Percentiles rank a stretch among this genome's conserved stretches.
phyloP scores from a whole-genome alignment of 2,113 vertebrate genomes.

The Indicator indicator region DNA sequence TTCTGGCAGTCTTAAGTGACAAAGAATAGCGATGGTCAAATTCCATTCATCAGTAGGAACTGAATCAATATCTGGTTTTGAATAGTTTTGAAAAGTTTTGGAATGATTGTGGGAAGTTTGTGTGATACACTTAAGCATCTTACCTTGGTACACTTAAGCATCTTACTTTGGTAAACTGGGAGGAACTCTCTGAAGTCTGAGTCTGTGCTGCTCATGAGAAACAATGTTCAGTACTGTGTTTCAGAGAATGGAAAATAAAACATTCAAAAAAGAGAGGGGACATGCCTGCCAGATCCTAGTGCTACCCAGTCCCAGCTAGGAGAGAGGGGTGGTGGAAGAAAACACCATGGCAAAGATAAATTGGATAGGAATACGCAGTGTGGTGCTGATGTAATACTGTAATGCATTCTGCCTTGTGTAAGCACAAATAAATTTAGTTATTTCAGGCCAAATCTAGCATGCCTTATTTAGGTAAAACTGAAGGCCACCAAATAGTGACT shows the following conservation, averaged over 20 bases:
- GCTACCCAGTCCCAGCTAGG: neutral
- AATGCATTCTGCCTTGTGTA: neutral
- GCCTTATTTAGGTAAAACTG: slow-evolving; percentile 12
- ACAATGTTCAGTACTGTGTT: neutral
- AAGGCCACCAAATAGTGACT: neutral
- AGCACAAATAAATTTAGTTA: neutral
- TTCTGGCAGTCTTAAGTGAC: neutral
- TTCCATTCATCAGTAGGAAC: neutral
- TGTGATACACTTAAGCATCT: neutral
- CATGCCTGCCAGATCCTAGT: neutral
- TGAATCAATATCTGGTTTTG: neutral
- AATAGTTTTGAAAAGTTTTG: neutral
- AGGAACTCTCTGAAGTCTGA: neutral
- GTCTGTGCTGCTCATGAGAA: neutral
- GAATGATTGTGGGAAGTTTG: neutral
- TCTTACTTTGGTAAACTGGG: neutral
- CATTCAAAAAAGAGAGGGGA: neutral
- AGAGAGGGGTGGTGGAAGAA: neutral
- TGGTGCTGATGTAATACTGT: neutral
- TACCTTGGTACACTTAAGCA: neutral
- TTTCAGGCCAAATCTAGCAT: slow-evolving; percentile 2
- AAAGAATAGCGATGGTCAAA: neutral
- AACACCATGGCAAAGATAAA: neutral
- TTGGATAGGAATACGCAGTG: neutral
- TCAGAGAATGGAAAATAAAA: neutral